phyloP scores from a whole-genome alignment of 2,113 vertebrate species.

The Colinus virginianus region DNA sequence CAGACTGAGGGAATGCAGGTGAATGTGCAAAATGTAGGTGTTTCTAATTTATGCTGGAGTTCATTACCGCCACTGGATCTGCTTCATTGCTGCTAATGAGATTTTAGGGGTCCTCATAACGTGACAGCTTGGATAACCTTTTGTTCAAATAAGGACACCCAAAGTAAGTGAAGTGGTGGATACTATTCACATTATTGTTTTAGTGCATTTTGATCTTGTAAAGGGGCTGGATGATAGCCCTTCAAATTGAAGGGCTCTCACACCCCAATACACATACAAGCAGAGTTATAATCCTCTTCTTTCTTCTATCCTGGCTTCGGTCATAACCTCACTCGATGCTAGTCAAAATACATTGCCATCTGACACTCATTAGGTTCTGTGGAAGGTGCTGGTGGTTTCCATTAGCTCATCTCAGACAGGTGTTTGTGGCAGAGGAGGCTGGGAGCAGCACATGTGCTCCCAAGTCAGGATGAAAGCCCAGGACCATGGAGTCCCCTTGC shows the following conservation, averaged over 20 bases:
- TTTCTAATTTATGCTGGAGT: constrained; percentile 62
- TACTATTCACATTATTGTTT: not conserved
- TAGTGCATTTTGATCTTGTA: constrained; percentile 14
- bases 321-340: not conserved
- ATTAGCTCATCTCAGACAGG: not conserved
- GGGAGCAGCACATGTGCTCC: not conserved
- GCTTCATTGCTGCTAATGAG: constrained; percentile 53
- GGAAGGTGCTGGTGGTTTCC: not conserved
- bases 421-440: constrained; percentile 7
- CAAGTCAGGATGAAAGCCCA: not conserved
- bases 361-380: not conserved
- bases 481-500: not conserved
- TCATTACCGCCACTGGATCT: constrained; percentile 59
- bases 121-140: constrained; percentile 5
- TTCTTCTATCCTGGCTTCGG: not conserved
- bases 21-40: constrained; percentile 17
- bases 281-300: not conserved
- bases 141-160: constrained; percentile 55
- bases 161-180: constrained; percentile 24
- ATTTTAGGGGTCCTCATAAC: constrained; percentile 35
- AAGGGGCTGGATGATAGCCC: constrained; percentile 14
- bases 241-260: not conserved
- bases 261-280: not conserved
- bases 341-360: not conserved
- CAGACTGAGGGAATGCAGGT: not conserved